Conservation (phyloP, 2,888 invertebrate species). For the Agonopterix subpropinquella region DNA sequence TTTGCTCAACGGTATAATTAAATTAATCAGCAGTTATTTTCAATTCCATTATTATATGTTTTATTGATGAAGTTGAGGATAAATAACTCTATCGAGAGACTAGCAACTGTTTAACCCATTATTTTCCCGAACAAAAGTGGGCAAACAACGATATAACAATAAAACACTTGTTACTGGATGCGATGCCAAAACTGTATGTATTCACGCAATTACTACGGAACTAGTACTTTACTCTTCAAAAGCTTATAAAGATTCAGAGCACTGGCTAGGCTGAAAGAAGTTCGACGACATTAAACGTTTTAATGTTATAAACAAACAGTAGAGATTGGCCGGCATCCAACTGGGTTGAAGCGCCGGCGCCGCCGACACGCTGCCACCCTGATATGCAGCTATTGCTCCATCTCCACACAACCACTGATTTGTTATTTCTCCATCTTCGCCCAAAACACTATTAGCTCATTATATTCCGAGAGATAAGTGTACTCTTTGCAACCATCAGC, state of each 20-base stretch:
- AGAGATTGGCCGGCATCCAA: conserved; percentile 58
- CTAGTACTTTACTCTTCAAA: background rate
- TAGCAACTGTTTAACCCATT: too few species aligned
- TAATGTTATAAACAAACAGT: conserved; percentile 69
- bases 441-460: background rate
- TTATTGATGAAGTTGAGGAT: too few species aligned
- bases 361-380: conserved; percentile 37
- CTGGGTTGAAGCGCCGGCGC: conserved; percentile 61
- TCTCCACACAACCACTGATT: background rate
- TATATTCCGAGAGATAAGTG: too few species aligned
- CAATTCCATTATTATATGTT: too few species aligned
- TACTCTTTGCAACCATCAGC: too few species aligned
- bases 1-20: conserved; percentile 15
- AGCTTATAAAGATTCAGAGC: conserved; percentile 18
- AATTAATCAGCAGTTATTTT: background rate
- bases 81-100: too few species aligned
- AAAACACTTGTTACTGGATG: too few species aligned
- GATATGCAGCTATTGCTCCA: conserved; percentile 43
- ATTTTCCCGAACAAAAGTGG: too few species aligned
- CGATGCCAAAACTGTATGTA: background rate
- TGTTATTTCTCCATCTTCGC: too few species aligned
- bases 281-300: conserved; percentile 42
- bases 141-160: too few species aligned
- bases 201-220: background rate
- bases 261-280: conserved; percentile 21